Base-by-base conservation (phyloP, 2,797 vertebrate genomes). In the Amphiprion clarkii region DNA sequence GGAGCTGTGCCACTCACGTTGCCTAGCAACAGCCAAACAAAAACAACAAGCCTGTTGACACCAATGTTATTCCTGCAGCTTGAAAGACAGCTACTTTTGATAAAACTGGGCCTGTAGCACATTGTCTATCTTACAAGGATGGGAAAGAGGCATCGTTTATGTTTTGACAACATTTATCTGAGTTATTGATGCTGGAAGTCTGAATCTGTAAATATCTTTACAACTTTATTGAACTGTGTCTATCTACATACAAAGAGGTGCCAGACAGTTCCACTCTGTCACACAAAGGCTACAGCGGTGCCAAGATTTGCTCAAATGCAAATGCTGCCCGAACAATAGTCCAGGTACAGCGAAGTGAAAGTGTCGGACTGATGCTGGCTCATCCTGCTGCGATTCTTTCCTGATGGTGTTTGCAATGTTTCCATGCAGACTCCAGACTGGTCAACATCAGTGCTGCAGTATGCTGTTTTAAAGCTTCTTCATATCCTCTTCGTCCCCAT, bases 221-320 rank as follows among this genome's bases (percentile, higher is more conserved):
- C n/a, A n/a, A n/a, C n/a, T n/a, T n/a, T n/a, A n/a, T n/a, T n/a
- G n/a, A n/a, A n/a, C n/a, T n/a, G n/a, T n/a, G n/a, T n/a, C n/a
- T n/a, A 57, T 46, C 59, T 33, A 46, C 23, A 40, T 5, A 48
- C 29, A 61, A 67, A 66, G 21, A 52, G n/a, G 31, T 53, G 68
- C 49, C 59, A 62, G 44, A 53, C 66, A 29, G 48, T 76, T 79
- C 58, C 42, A 59, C 44, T 74, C 60, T 70, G 55, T 65, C 61
- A 60, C 63, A 46, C 55, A 75, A 66, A 76, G 11, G 23, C n/a
- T 51, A 33, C 23, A 0, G 3, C 46, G 11, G 23, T 42, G 65
- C 59, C 73, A 69, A n/a, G 44, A 71, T 60, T 23, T 29, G n/a
- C 36, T 40, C 4, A 25, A 42, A 68, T 63, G 58, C 33, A 71